phyloP scores from a whole-genome alignment of 2,797 vertebrate genomes.

The Lacerta agilis region DNA sequence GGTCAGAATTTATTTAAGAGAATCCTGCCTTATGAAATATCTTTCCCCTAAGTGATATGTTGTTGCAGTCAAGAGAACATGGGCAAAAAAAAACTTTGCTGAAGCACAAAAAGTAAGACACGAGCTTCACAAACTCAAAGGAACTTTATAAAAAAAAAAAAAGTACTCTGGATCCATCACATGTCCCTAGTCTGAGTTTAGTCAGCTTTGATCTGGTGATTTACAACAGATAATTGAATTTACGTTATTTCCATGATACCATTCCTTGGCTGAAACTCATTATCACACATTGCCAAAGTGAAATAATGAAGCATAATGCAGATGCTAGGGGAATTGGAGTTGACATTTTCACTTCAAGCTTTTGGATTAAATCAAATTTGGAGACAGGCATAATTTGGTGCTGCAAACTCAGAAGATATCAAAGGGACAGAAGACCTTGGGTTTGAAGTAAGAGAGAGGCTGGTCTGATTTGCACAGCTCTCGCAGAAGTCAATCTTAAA shows the following conservation, averaged over 20 bases:
- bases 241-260: background rate
- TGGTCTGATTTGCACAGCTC: too few species aligned
- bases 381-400: background rate
- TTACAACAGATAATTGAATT: background rate
- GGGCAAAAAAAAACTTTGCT: background rate
- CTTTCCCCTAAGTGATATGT: background rate
- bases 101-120: background rate
- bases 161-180: background rate
- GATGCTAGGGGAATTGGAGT: background rate
- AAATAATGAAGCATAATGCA: background rate
- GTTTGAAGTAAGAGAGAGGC: too few species aligned
- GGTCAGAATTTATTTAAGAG: constrained; percentile 11
- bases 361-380: background rate
- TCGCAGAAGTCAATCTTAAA: background rate
- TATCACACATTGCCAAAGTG: background rate
- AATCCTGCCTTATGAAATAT: background rate
- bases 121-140: background rate
- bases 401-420: background rate
- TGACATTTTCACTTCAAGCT: background rate
- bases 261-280: background rate
- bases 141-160: background rate
- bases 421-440: background rate
- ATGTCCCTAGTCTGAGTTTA: background rate
- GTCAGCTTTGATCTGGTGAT: background rate
- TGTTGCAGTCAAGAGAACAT: background rate